A percentile compares a stretch with the other conserved stretches of the same genome.
Evolutionary conservation across 1,140 invertebrate genomes (phyloP).

Genomic region (Rhynchophorus ferrugineus): DNA sequence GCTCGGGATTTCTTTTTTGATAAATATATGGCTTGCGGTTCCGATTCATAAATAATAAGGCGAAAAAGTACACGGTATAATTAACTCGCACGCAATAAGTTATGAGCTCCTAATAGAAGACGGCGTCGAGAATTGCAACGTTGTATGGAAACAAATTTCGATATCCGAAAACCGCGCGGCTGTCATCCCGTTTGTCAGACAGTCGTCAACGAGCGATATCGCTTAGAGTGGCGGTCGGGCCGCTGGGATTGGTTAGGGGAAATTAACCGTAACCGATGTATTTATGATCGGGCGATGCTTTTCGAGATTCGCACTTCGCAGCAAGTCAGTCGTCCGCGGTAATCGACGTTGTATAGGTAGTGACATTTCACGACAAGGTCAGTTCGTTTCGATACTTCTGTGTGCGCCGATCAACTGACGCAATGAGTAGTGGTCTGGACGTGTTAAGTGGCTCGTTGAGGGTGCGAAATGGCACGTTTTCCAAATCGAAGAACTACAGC

Average conservation of each 20-base stretch:
- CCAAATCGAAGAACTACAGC: slow-evolving; percentile 18
- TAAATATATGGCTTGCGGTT: no score
- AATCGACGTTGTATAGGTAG: not conserved
- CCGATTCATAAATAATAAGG: no score
- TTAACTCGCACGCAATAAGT: no score
- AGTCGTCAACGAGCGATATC: not conserved
- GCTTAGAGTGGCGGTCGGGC: not conserved
- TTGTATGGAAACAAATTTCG: not conserved
- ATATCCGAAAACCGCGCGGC: not conserved
- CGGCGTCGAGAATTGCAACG: no score
- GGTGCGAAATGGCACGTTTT: slow-evolving; percentile 33
- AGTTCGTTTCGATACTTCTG: not conserved
- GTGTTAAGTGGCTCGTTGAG: slow-evolving; percentile 36
- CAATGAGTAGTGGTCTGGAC: slow-evolving; percentile 35
- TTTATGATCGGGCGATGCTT: slow-evolving; percentile 2
- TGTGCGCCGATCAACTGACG: slow-evolving; percentile 2
- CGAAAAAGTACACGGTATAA: no score
- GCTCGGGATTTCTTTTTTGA: no score
- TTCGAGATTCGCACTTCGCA: slow-evolving; percentile 8
- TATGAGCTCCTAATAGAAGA: no score
- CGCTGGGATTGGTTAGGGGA: not conserved
- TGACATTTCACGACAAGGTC: slow-evolving; percentile 1
- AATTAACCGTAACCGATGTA: not conserved
- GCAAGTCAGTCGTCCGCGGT: slow-evolving; percentile 6
- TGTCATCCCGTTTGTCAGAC: not conserved